These are phyloP conservation scores for fruit fly (Drosophila melanogaster) DNA, from an alignment of 1,140 invertebrate genomes.

Conservation along the genomic window DNA sequence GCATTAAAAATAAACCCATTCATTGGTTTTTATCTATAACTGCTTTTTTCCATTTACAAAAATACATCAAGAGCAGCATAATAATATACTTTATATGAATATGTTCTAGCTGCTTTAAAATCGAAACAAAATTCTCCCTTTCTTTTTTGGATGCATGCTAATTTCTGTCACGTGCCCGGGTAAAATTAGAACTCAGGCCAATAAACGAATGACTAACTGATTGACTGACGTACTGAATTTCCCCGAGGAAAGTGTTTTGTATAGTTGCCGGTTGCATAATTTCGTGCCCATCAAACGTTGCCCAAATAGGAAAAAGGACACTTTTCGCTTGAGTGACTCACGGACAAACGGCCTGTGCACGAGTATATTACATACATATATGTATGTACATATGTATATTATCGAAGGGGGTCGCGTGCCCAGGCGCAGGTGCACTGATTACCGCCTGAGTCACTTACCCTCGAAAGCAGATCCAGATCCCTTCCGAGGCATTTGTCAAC, in stretches of 20 bases:
- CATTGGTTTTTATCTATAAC: too few species aligned
- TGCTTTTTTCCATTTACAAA: not conserved
- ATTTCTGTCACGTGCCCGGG: constrained; percentile 8
- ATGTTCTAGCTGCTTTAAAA: too few species aligned
- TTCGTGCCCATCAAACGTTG: constrained; percentile 63
- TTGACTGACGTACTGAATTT: constrained; percentile 1
- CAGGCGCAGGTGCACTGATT: constrained; percentile 76
- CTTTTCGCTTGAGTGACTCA: constrained; percentile 66
- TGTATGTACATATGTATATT: not conserved
- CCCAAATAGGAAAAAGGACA: constrained; percentile 32
- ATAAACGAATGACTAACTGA: constrained; percentile 9
- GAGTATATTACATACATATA: too few species aligned
- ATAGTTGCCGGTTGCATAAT: constrained; percentile 62
- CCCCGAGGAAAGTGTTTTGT: constrained; percentile 11
- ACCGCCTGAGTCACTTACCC: constrained; percentile 65
- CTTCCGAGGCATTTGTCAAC: constrained; percentile 73
- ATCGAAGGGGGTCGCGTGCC: constrained; percentile 58
- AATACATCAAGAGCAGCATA: too few species aligned
- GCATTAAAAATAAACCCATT: too few species aligned
- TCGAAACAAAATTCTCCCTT: too few species aligned
- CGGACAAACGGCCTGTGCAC: not conserved
- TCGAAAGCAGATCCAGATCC: constrained; percentile 16
- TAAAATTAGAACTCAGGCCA: not conserved
- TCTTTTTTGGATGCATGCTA: too few species aligned
- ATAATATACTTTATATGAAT: too few species aligned